Percentiles rank a stretch among this genome's conserved stretches.
These are phyloP conservation scores for Petrophora chlorosata DNA, from an alignment of 2,888 invertebrate genomes.

Conservation along the genomic window DNA sequence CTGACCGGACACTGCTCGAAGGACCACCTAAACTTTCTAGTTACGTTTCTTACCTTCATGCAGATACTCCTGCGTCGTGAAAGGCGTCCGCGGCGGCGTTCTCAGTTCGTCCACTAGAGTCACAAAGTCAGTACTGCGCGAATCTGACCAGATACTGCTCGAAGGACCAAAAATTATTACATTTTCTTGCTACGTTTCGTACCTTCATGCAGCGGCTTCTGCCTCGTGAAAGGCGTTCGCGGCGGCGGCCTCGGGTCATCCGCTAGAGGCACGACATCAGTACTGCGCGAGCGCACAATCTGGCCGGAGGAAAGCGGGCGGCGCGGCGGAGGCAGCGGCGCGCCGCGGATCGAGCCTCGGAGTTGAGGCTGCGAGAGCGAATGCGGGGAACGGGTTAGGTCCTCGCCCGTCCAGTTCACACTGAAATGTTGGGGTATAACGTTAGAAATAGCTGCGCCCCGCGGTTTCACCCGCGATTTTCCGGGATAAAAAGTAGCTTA, in stretches of 20 bases:
- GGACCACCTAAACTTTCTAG: too few relatives aligned
- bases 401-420: conserved; percentile 77
- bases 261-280: conserved; percentile 49
- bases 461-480: too few relatives aligned
- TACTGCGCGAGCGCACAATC: conserved; percentile 62
- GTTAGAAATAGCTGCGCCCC: too few relatives aligned
- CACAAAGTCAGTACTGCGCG: background rate
- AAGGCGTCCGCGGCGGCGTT: too few relatives aligned
- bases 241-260: conserved; percentile 60
- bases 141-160: background rate
- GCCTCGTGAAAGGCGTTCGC: conserved; percentile 48
- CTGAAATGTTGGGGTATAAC: conserved; percentile 47
- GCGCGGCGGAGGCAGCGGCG: conserved; percentile 44
- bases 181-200: too few relatives aligned
- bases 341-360: conserved; percentile 31
- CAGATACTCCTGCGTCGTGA: too few relatives aligned
- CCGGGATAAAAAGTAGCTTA: too few relatives aligned
- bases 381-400: conserved; percentile 58
- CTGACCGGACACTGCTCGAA: too few relatives aligned
- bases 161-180: background rate
- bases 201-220: conserved; percentile 57
- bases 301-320: conserved; percentile 36
- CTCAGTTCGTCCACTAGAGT: background rate
- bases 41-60: too few relatives aligned
- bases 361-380: conserved; percentile 60